These are phyloP conservation scores for Burhinus oedicnemus DNA, from an alignment of 2,113 vertebrate species.

Conservation along the genomic window DNA sequence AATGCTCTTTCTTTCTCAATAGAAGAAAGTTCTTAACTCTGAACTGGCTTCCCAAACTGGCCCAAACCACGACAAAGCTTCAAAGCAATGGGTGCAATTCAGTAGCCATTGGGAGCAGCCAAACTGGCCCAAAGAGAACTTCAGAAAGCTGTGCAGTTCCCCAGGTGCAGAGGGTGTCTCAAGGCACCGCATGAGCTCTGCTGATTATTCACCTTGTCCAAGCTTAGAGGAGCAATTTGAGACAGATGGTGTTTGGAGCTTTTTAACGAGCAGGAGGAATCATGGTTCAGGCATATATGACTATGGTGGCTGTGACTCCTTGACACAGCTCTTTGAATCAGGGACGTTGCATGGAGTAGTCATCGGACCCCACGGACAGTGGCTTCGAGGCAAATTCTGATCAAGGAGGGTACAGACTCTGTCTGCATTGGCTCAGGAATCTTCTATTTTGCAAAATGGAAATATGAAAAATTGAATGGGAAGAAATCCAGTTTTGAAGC, in stretches of 20 bases:
- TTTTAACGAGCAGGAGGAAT: neutral
- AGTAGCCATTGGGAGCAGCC: neutral
- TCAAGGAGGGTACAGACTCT: neutral
- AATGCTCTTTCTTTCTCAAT: neutral
- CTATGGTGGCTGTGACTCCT: neutral
- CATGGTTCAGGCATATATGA: neutral
- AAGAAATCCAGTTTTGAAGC: slow-evolving; percentile 30
- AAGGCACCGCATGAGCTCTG: neutral
- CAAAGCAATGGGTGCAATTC: neutral
- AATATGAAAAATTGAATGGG: slow-evolving; percentile 24
- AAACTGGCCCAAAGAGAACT: neutral
- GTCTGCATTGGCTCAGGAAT: neutral
- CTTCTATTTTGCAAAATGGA: slow-evolving; percentile 27
- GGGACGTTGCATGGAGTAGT: neutral
- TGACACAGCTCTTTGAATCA: neutral
- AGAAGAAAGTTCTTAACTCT: neutral
- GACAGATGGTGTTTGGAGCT: neutral
- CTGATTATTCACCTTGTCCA: neutral
- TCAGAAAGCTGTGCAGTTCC: neutral
- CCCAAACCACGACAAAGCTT: neutral
- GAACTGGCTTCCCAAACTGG: neutral
- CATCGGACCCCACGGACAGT: accelerated
- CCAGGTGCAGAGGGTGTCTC: neutral
- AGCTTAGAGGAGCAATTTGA: neutral
- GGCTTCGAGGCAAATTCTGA: neutral